Base-by-base conservation (phyloP, 2,797 vertebrate genomes). In the Enoplosus armatus region DNA sequence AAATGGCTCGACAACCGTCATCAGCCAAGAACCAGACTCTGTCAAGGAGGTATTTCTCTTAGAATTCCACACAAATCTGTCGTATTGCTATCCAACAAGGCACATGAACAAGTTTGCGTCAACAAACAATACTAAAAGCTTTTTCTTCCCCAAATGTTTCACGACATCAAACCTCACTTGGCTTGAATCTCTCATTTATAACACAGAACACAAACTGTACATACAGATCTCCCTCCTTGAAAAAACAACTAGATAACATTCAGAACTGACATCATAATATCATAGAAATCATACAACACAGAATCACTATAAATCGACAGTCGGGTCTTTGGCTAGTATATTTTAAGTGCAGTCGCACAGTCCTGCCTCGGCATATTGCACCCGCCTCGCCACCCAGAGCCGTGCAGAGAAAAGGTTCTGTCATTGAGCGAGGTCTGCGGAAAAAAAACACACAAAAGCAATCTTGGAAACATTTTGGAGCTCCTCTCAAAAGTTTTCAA, bases 241-340 rank as follows among this genome's bases (percentile, higher is more conserved):
- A 62, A 74, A 39, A 72, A 79, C 22, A 73, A 72, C 8, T 75
- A 77, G 53, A 83, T 0, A 35, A 85, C 67, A 83, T 83, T 77
- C 41, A 79, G 45, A 53, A 77, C 14, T 35, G 3, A 82, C 66
- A 84, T 45, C 48, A n/a, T n/a, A n/a, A n/a, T n/a, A n/a, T n/a
- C n/a, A 84, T 64, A 83, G 39, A 80, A 89, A 90, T 89, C 83
- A 87, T 83, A 90, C 55, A 86, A 87, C 79, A 84, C 39, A 87
- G 66, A 90, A 88, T 91, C 82, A 89, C 50, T 75, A 73, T 50
- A 79, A 88, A 90, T 86, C 89, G 85, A 87, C 63, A 71, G n/a
- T n/a, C n/a, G 53, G 85, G 63, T 89, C 84, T 94, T 92, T 93
- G 92, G 93, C 86, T 85, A 68, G 63, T 81, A 54, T 26, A 10